These are phyloP conservation scores for Garrulus glandarius DNA, from an alignment of 2,797 vertebrate genomes.

Conservation along the genomic window DNA sequence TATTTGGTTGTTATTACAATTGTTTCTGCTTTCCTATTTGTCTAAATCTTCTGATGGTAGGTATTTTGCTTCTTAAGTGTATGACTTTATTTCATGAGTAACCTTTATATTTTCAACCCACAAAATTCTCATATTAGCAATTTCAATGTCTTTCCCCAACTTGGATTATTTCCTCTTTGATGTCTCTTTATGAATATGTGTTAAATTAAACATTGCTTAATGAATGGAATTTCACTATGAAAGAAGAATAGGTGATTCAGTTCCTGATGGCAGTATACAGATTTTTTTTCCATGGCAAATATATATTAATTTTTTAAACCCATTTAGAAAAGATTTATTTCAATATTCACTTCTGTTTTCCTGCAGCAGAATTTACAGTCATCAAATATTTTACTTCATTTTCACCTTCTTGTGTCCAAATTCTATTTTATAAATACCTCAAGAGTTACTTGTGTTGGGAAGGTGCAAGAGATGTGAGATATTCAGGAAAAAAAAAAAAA, in stretches of 20 bases:
- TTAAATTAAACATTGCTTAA: background rate
- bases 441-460: background rate
- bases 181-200: background rate
- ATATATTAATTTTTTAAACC: background rate
- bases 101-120: background rate
- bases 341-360: background rate
- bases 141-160: background rate
- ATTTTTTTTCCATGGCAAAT: background rate
- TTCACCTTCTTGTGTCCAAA: background rate
- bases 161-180: background rate
- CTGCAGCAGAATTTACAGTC: background rate
- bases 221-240: background rate
- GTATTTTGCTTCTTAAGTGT: background rate
- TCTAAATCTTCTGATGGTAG: background rate
- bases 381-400: background rate
- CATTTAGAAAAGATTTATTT: background rate
- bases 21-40: background rate
- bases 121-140: background rate
- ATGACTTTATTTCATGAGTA: background rate
- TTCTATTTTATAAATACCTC: background rate
- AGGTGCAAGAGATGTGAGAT: background rate
- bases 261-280: background rate
- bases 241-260: background rate
- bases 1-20: background rate
- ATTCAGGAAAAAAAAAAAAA: background rate